Evolutionary conservation across 2,797 vertebrate genomes (phyloP), one percentile per base, ranked within the genome.

Genomic region (Leuciscus waleckii): DNA sequence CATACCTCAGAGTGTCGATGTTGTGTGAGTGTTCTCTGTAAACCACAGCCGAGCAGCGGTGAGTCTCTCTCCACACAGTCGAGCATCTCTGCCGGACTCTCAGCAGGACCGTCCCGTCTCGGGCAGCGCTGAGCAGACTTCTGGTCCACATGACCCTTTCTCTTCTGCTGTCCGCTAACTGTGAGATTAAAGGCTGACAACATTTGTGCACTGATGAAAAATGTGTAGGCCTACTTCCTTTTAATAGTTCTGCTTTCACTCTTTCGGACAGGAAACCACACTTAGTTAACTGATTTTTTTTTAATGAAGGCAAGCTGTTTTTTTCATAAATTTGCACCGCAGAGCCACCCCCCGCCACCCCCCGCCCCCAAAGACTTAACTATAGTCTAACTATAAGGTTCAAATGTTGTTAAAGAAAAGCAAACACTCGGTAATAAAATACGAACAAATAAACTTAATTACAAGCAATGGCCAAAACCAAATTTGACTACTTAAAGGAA

Each of bases 41-140:
- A 43, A 92, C 88, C 79, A 92, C 88, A 26, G 91, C 91, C 2
- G 86, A 85, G 81, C 91, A 90, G 75, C 79, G 77, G 85, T 89
- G 83, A 56, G 71, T 17, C 39, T 21, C 19, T 70, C 82, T 37
- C 51, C 26, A 13, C 2, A 14, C 29, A 41, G 35, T 14, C 35
- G 49, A 14, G 46, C 46, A 46, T 29, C 35, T 73, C 32, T 63
- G 74, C 5, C 23, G 69, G 16, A 17, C 49, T 21, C 26, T 69
- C 69, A 54, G 10, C 16, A 49, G 3, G 11, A 1, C 39, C 67
- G 19, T 74, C 43, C 56, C 16, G 8, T 10, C 68, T 65, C 17
- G 67, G 51, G 26, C 10, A n/a, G 49, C 41, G 29, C 81, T 41
- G 46, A 16, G 13, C 10, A 88, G n/a, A 58, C 26, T 13, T 63